phyloP scores from a whole-genome alignment of 2,888 invertebrate genomes.

The Gastracanthus pulcherrimus region DNA sequence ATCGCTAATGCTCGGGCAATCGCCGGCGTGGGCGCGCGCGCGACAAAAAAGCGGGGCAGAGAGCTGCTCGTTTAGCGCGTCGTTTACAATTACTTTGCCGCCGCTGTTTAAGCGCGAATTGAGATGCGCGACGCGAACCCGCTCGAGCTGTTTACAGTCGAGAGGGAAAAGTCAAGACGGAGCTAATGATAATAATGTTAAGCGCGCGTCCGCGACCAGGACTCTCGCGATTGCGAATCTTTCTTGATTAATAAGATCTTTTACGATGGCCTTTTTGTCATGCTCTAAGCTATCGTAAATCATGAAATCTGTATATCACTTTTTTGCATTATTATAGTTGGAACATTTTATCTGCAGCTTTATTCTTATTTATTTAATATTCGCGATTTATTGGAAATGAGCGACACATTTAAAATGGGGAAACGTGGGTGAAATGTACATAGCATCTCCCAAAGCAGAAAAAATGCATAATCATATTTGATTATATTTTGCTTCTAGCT shows the following conservation, averaged over 20 bases:
- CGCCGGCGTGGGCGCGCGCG: background rate
- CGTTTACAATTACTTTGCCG: constrained; percentile 20
- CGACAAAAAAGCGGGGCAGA: background rate
- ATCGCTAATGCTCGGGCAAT: constrained; percentile 41
- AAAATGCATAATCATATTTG: too few relatives aligned
- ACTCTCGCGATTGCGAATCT: background rate
- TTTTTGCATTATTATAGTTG: too few relatives aligned
- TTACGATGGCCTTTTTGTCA: too few relatives aligned
- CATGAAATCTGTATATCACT: too few relatives aligned
- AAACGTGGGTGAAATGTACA: too few relatives aligned
- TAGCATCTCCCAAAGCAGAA: too few relatives aligned
- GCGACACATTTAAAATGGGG: too few relatives aligned
- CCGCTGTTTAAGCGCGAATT: background rate
- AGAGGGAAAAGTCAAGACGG: background rate
- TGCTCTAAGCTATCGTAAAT: too few relatives aligned
- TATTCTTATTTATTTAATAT: too few relatives aligned
- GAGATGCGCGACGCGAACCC: constrained; percentile 9
- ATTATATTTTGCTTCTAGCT: too few relatives aligned
- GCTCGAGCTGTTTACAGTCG: background rate
- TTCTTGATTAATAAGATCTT: background rate
- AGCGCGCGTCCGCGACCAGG: background rate
- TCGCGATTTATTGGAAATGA: too few relatives aligned
- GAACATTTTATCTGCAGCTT: too few relatives aligned
- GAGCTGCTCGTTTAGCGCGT: background rate
- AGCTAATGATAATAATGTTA: constrained; percentile 15